Evolutionary conservation across 2,113 vertebrate genomes (phyloP).

Genomic region (Trachemys scripta): DNA sequence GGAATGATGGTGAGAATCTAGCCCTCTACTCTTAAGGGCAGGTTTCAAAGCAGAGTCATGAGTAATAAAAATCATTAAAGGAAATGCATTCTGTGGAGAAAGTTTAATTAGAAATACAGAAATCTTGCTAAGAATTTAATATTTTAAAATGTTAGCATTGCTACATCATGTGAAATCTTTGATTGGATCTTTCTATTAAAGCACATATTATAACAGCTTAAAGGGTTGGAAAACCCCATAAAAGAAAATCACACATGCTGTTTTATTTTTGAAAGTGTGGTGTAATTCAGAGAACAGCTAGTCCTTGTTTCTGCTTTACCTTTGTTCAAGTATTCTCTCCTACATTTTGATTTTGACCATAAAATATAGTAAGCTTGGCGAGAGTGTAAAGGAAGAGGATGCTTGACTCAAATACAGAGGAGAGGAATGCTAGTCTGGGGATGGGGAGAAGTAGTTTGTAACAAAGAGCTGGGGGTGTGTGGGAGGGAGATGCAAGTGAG

Average conservation of each 20-base stretch:
- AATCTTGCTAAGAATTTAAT: neutral
- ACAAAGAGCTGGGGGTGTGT: neutral
- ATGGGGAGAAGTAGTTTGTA: neutral
- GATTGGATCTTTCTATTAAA: neutral
- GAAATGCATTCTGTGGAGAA: neutral
- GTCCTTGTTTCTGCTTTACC: neutral
- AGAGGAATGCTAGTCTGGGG: neutral
- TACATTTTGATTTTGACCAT: neutral
- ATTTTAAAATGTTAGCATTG: neutral
- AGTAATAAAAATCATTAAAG: conserved; percentile 16
- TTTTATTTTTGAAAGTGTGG: neutral
- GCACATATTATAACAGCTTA: neutral
- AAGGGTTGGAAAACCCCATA: neutral
- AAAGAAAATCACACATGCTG: neutral
- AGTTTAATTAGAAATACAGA: conserved; percentile 17
- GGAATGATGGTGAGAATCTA: neutral
- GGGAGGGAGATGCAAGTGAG: neutral
- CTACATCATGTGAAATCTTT: neutral
- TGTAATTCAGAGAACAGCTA: neutral
- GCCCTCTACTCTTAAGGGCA: neutral
- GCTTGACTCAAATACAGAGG: neutral
- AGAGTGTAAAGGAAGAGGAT: neutral
- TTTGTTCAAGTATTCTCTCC: neutral
- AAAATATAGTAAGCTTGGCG: neutral
- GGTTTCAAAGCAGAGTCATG: conserved; percentile 24